Conservation (phyloP, 2,888 invertebrate genomes). For the Colostygia pectinataria region DNA sequence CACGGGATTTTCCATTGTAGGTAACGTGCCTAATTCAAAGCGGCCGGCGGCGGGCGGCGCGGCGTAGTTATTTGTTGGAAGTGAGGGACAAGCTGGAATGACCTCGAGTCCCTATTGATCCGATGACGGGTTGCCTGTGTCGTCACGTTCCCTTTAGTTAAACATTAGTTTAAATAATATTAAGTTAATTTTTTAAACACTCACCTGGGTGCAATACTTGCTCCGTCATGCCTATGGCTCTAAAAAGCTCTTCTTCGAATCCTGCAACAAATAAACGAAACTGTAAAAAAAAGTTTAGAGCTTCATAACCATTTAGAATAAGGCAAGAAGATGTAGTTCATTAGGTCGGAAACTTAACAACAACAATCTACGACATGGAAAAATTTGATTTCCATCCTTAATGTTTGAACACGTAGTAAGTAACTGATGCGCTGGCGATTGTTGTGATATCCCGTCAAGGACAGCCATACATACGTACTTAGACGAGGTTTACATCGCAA, state of each 20-base stretch:
- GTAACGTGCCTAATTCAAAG: conserved; percentile 1
- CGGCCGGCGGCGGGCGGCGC: no score
- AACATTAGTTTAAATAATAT: no score
- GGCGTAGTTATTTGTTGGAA: conserved; percentile 48
- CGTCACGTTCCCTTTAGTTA: conserved; percentile 48
- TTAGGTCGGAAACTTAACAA: not conserved
- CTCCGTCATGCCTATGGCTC: conserved; percentile 90
- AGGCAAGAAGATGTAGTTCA: no score
- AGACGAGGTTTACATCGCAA: not conserved
- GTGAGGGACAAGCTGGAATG: conserved; percentile 55
- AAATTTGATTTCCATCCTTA: conserved; percentile 18
- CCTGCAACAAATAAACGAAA: conserved; percentile 58
- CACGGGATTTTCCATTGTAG: conserved; percentile 6
- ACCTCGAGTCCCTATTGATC: conserved; percentile 77
- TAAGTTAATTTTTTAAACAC: no score
- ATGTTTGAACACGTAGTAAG: conserved; percentile 16
- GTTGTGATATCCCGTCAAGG: conserved; percentile 18
- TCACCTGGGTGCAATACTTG: conserved; percentile 91
- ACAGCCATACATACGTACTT: conserved; percentile 1
- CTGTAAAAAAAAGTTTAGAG: not conserved
- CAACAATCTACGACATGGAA: conserved; percentile 14
- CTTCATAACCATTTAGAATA: not conserved
- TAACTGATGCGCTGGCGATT: conserved; percentile 10
- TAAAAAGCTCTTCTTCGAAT: conserved; percentile 83
- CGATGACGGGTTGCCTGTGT: conserved; percentile 65